phyloP scores from a whole-genome alignment of 2,797 vertebrate species.

The Diplodus puntazzo region DNA sequence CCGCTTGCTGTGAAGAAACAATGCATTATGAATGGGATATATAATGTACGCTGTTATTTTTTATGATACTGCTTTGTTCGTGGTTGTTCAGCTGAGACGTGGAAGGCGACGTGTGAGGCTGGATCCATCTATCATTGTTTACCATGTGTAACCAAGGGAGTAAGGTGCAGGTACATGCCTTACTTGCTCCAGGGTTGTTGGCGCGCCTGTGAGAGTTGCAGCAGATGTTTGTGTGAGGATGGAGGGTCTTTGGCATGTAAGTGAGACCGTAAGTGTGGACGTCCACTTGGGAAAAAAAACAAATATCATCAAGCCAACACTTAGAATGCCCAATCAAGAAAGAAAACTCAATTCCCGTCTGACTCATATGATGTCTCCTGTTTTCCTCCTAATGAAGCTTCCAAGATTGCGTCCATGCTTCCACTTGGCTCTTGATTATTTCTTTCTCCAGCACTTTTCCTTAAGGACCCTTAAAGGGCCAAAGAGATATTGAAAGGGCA shows the following conservation, averaged over 20 bases:
- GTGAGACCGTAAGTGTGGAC: not conserved
- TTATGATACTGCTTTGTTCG: slow-evolving; percentile 25
- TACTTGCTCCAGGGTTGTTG: not conserved
- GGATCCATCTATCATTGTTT: slow-evolving; percentile 4
- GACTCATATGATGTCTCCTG: not conserved
- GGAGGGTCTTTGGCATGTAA: not conserved
- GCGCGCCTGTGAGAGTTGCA: not conserved
- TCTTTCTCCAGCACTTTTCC: not conserved
- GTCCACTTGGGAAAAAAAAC: not conserved
- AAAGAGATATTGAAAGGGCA: slow-evolving; percentile 1
- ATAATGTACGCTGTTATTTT: slow-evolving; percentile 42
- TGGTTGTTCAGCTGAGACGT: slow-evolving; percentile 12
- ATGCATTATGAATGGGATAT: slow-evolving; percentile 58
- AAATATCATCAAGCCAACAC: not conserved
- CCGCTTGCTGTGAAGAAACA: slow-evolving; percentile 28
- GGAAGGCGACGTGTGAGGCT: not conserved
- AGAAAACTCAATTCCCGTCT: not conserved
- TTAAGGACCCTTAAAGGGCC: not conserved
- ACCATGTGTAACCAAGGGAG: not conserved
- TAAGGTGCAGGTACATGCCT: not conserved
- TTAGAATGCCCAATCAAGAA: not conserved
- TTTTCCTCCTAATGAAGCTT: slow-evolving; percentile 26
- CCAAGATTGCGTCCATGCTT: slow-evolving; percentile 13
- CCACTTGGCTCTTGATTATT: slow-evolving; percentile 39
- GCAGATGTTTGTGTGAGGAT: not conserved